Evolutionary conservation across 2,113 vertebrate genomes (phyloP).

Genomic region (Pseudorhombus dupliciocellatus): DNA sequence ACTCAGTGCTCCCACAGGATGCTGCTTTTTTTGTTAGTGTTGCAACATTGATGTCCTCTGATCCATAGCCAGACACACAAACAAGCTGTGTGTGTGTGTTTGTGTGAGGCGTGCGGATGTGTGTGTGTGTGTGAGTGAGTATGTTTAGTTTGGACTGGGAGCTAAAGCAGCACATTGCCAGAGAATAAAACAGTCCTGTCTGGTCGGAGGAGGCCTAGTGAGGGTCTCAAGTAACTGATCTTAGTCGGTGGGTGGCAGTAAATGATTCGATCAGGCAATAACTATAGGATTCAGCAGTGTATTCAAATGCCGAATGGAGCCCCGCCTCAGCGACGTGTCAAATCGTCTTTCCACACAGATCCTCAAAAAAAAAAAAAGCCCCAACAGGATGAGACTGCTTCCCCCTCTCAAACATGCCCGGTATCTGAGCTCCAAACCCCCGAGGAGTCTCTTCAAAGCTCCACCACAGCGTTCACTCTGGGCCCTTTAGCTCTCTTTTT

Average conservation of each 20-base stretch:
- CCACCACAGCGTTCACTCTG: constrained; percentile 21
- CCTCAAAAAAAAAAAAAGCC: constrained; percentile 58
- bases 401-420: constrained; percentile 31
- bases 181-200: constrained; percentile 53
- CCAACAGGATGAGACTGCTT: constrained; percentile 28
- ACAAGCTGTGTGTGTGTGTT: constrained; percentile 13
- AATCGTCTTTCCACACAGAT: constrained; percentile 46
- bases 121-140: constrained; percentile 27
- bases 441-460: constrained; percentile 36
- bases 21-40: constrained; percentile 33
- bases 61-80: constrained; percentile 63
- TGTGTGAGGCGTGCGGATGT: background rate
- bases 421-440: constrained; percentile 41
- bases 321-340: constrained; percentile 31
- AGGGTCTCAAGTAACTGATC: constrained; percentile 67
- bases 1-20: constrained; percentile 50
- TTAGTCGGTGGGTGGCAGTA: constrained; percentile 59
- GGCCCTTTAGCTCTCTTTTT: constrained; percentile 13
- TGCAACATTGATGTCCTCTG: constrained; percentile 50
- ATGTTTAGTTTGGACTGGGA: constrained; percentile 66
- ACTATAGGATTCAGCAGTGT: constrained; percentile 34
- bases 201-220: constrained; percentile 38
- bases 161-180: constrained; percentile 51
- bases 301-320: constrained; percentile 52
- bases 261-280: constrained; percentile 46